Percentiles rank a stretch among this genome's conserved stretches.
These are phyloP conservation scores for Drosophila ochracea DNA, from an alignment of 2,888 invertebrate genomes.

Conservation along the genomic window DNA sequence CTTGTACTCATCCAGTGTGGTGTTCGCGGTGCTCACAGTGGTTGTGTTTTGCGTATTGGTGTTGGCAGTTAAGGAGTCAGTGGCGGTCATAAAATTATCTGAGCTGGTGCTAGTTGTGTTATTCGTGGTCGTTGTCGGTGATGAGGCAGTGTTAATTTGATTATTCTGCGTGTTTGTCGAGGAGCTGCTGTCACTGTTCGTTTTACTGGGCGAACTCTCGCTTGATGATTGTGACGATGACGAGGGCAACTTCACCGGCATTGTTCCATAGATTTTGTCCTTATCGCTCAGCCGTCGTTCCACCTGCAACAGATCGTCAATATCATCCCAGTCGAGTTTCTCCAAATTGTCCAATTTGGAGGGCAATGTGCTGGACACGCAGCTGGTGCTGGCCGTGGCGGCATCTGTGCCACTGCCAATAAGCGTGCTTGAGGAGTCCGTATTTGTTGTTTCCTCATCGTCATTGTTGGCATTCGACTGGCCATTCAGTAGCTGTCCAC, in stretches of 20 bases:
- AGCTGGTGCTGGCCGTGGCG: constrained; percentile 75
- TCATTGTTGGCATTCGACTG: constrained; percentile 45
- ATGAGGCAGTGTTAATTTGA: constrained; percentile 59
- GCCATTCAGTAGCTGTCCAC: constrained; percentile 54
- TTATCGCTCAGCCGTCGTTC: constrained; percentile 88
- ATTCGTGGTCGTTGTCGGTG: constrained; percentile 66
- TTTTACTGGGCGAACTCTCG: constrained; percentile 83
- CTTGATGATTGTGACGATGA: constrained; percentile 86
- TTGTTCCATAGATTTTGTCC: constrained; percentile 89
- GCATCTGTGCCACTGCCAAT: constrained; percentile 64
- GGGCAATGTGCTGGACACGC: constrained; percentile 87
- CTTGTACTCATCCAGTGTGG: constrained; percentile 76
- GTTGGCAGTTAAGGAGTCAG: constrained; percentile 74
- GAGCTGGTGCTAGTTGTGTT: constrained; percentile 73
- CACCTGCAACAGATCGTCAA: constrained; percentile 89
- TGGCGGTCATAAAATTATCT: constrained; percentile 83
- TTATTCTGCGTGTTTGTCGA: constrained; percentile 58
- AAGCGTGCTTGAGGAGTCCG: constrained; percentile 76
- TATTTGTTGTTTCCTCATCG: constrained; percentile 73
- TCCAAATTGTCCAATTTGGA: constrained; percentile 88
- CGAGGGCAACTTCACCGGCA: constrained; percentile 87
- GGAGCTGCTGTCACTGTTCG: constrained; percentile 51
- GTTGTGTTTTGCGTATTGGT: constrained; percentile 73
- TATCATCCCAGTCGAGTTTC: constrained; percentile 89
- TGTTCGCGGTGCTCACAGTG: constrained; percentile 72